A percentile compares a stretch with the other conserved stretches of the same genome.
phyloP scores from a whole-genome alignment of 2,113 vertebrate species.

The Caranx melampygus region DNA sequence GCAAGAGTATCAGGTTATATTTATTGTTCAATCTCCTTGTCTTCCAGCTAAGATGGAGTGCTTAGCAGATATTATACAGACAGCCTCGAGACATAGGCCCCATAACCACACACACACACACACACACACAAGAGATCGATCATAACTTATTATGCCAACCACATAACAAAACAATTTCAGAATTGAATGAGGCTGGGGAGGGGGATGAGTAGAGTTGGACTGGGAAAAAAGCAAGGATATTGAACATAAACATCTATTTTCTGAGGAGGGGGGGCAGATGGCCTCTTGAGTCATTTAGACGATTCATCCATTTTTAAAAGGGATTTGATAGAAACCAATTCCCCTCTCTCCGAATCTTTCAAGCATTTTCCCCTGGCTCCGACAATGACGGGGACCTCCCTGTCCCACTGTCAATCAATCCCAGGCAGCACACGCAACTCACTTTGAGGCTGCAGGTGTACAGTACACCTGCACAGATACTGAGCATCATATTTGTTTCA shows the following conservation, averaged over 20 bases:
- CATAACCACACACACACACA: constrained; percentile 11
- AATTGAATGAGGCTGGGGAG: constrained; percentile 59
- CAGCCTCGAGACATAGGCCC: constrained; percentile 42
- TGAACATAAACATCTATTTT: constrained; percentile 78
- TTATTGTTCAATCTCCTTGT: constrained; percentile 58
- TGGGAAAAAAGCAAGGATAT: constrained; percentile 57
- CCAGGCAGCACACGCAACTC: neutral
- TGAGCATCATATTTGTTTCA: constrained; percentile 50
- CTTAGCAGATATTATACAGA: constrained; percentile 66
- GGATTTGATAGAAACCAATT: constrained; percentile 70
- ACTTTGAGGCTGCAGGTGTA: constrained; percentile 27
- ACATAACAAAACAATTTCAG: constrained; percentile 79
- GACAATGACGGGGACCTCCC: constrained; percentile 32
- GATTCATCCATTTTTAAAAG: constrained; percentile 79
- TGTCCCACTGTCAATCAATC: constrained; percentile 59
- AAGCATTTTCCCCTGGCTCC: constrained; percentile 41
- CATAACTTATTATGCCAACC: constrained; percentile 72
- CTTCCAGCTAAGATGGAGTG: constrained; percentile 58
- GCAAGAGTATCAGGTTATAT: constrained; percentile 52
- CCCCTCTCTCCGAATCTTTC: constrained; percentile 55
- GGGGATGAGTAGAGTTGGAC: constrained; percentile 33
- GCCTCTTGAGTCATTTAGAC: constrained; percentile 70
- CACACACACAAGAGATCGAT: constrained; percentile 58
- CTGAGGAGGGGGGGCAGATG: constrained; percentile 52
- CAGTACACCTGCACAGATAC: constrained; percentile 31